Percentiles rank a stretch among this genome's conserved stretches.
Conservation (phyloP, 2,797 vertebrate genomes). For the Halcyon smyrnensis region DNA sequence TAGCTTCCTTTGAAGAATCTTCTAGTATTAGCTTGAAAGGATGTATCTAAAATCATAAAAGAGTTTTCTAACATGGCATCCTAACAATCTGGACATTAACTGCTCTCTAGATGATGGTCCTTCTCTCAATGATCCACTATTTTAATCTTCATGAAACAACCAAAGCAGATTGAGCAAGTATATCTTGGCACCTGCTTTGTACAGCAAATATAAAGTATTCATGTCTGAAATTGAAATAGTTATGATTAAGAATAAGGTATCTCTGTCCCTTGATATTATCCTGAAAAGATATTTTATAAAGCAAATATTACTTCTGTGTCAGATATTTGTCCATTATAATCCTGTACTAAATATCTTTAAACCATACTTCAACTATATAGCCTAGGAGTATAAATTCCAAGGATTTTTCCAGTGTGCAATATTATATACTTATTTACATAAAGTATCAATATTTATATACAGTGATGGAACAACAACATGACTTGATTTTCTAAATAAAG, state of each 20-base stretch:
- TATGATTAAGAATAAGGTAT: not conserved
- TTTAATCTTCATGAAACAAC: not conserved
- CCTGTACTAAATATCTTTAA: not conserved
- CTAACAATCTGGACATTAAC: not conserved
- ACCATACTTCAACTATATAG: not conserved
- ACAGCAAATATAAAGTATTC: not conserved
- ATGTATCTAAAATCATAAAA: not conserved
- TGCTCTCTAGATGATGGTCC: not conserved
- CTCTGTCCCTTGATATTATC: not conserved
- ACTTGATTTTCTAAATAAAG: conserved; percentile 56
- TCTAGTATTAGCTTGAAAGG: not conserved
- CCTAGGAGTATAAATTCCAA: not conserved
- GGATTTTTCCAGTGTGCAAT: not conserved
- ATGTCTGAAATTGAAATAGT: not conserved
- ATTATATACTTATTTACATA: conserved; percentile 8
- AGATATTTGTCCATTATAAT: not conserved
- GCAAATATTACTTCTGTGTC: not conserved
- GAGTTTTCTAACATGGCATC: not conserved
- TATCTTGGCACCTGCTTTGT: not conserved
- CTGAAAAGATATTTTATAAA: not conserved
- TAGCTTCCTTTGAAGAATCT: not conserved
- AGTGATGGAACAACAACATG: not conserved
- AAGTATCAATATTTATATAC: conserved; percentile 50
- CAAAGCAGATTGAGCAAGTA: not conserved
- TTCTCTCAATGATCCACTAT: not conserved